Evolutionary conservation across 2,888 invertebrate genomes (phyloP), one percentile per base, ranked within the genome.

Genomic region (Itoplectis maculator): DNA sequence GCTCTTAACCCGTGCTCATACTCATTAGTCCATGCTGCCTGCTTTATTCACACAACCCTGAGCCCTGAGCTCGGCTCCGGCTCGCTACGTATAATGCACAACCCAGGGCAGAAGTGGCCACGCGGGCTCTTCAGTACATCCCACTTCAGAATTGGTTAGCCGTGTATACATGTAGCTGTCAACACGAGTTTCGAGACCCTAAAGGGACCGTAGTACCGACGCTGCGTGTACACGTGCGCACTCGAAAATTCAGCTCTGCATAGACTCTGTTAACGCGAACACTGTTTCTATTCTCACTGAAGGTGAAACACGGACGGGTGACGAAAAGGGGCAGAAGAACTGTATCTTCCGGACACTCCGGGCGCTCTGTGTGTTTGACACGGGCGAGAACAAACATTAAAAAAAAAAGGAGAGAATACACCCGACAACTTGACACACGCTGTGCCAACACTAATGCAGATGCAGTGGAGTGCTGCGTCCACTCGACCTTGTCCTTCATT

Each of bases 21-120:
- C 85, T 85, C 85, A 85, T 85, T 85, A 85, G 83, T 83, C 54
- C 73, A 80, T 76, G 81, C 73, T 37, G 59, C 70, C 56, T 66
- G 72, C 66, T 66, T 76, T 76, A 76, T 82, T 79, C 54, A 59
- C 82, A 66, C 75, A 70, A 49, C 37, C 42, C 6, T 65, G 37
- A 56, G 69, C 59, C 65, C 78, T 68, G 54, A 42, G n/a, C n/a
- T n/a, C 23, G 29, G 3, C 29, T 20, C 45, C 61, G 65, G 20
- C 37, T n/a, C n/a, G 15, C 66, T 66, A 29, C 29, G 40, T 63
- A 42, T 56, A 49, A 61, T 18, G 42, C 42, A 73, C 42, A 56
- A 20, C 47, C 20, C n/a, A n/a, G n/a, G 18, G 40, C 40, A 54
- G 18, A 56, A 75, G 73, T 37, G 65, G 78, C 63, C 65, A 69